Evolutionary conservation across 2,888 invertebrate species (phyloP).

Genomic region (Myopa tessellatipennis): DNA sequence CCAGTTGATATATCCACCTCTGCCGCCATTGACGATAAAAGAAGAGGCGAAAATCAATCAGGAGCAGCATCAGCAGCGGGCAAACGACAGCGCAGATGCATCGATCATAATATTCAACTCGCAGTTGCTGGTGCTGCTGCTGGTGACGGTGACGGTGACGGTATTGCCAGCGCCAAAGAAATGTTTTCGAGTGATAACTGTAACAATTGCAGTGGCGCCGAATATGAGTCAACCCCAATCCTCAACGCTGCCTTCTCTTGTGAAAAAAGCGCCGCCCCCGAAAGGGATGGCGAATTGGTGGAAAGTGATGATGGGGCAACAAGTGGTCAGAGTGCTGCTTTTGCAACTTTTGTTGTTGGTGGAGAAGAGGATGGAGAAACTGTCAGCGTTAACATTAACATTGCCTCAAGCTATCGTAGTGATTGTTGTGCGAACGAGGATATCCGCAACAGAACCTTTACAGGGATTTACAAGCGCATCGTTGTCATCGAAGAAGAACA

Average conservation of each 20-base stretch:
- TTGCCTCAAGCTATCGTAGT: slow-evolving; percentile 34
- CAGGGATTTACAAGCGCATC: slow-evolving; percentile 47
- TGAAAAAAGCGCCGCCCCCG: neutral
- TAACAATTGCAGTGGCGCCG: slow-evolving; percentile 16
- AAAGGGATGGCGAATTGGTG: neutral
- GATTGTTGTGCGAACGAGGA: slow-evolving; percentile 17
- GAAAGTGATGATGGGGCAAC: neutral
- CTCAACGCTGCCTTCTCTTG: no score
- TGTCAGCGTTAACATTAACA: slow-evolving; percentile 49
- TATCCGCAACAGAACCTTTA: slow-evolving; percentile 42
- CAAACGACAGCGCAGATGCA: no score
- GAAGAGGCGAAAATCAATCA: no score
- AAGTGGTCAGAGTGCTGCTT: neutral
- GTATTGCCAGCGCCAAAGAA: neutral
- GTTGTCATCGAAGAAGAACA: slow-evolving; percentile 35
- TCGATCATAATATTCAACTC: neutral
- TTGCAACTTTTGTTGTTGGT: neutral
- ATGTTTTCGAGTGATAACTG: neutral
- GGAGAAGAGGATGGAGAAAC: neutral
- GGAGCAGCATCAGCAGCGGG: no score
- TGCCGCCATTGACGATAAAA: neutral
- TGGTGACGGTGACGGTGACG: slow-evolving; percentile 7
- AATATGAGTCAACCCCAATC: neutral
- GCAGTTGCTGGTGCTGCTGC: slow-evolving; percentile 2
- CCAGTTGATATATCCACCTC: slow-evolving; percentile 28